These are phyloP conservation scores for Drosophila tristis DNA, from an alignment of 1,140 invertebrate genomes.

Conservation along the genomic window DNA sequence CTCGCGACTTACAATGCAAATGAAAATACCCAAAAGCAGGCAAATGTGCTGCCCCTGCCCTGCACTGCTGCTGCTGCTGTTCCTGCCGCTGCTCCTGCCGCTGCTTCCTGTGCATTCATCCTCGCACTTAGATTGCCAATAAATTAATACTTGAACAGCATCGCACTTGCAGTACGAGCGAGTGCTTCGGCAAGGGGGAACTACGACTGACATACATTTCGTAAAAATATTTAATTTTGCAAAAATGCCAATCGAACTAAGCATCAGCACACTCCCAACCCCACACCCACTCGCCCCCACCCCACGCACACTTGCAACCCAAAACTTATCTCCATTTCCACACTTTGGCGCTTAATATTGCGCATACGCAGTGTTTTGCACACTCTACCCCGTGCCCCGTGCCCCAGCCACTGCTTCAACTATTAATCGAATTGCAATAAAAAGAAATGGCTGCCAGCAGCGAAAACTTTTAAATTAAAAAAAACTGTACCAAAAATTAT, in stretches of 20 bases:
- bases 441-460: constrained; percentile 31
- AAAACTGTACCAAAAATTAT: constrained; percentile 21
- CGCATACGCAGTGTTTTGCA: constrained; percentile 43
- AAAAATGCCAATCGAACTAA: constrained; percentile 55
- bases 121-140: constrained; percentile 53
- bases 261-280: background rate
- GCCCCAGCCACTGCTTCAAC: no score
- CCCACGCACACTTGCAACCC: background rate
- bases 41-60: background rate
- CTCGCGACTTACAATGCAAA: constrained; percentile 51
- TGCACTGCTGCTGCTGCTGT: background rate
- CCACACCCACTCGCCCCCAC: no score
- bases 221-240: constrained; percentile 55
- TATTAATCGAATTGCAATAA: constrained; percentile 19
- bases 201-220: constrained; percentile 36
- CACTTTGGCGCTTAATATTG: constrained; percentile 28
- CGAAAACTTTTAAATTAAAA: constrained; percentile 50
- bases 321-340: constrained; percentile 8
- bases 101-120: constrained; percentile 38
- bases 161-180: background rate
- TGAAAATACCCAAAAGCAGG: constrained; percentile 23
- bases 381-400: background rate
- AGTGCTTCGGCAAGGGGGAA: background rate
- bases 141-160: constrained; percentile 55
- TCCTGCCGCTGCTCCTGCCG: background rate